Conservation (phyloP, 2,888 invertebrate genomes). For the Dorcus parallelipipedus region DNA sequence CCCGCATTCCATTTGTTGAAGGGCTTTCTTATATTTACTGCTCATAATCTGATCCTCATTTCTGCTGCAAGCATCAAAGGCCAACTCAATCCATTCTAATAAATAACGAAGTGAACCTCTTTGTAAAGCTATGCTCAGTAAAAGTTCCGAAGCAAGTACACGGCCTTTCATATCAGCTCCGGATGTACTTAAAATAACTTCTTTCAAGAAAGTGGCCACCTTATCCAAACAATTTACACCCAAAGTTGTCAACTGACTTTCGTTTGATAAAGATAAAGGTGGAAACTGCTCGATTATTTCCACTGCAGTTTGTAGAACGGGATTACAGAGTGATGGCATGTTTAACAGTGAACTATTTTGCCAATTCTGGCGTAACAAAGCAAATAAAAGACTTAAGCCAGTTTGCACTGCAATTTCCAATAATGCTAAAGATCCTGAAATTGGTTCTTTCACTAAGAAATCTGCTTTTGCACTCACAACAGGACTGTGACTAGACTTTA, state of each 20-base stretch:
- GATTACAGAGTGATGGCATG: constrained; percentile 54
- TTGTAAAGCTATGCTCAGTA: constrained; percentile 57
- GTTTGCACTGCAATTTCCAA: constrained; percentile 62
- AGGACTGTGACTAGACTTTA: constrained; percentile 19
- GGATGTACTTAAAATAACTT: constrained; percentile 51
- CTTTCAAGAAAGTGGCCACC: constrained; percentile 54
- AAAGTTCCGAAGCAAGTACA: constrained; percentile 51
- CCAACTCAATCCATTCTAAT: constrained; percentile 62
- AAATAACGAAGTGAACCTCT: constrained; percentile 58
- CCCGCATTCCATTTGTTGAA: constrained; percentile 36
- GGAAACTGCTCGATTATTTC: constrained; percentile 56
- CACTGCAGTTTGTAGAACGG: constrained; percentile 57
- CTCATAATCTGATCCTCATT: constrained; percentile 32
- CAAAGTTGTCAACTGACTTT: constrained; percentile 54
- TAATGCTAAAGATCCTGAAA: constrained; percentile 53
- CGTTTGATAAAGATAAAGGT: constrained; percentile 58
- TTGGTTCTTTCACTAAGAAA: constrained; percentile 24
- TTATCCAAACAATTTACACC: constrained; percentile 54
- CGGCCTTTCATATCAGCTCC: constrained; percentile 51
- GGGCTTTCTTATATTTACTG: constrained; percentile 38
- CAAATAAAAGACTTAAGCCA: constrained; percentile 58
- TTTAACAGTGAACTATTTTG: constrained; percentile 45
- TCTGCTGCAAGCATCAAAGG: constrained; percentile 46
- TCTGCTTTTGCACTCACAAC: constrained; percentile 17
- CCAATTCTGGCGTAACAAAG: constrained; percentile 60